Evolutionary conservation across 2,113 vertebrate species (phyloP).

Genomic region (Sylvilagus bachmani): DNA sequence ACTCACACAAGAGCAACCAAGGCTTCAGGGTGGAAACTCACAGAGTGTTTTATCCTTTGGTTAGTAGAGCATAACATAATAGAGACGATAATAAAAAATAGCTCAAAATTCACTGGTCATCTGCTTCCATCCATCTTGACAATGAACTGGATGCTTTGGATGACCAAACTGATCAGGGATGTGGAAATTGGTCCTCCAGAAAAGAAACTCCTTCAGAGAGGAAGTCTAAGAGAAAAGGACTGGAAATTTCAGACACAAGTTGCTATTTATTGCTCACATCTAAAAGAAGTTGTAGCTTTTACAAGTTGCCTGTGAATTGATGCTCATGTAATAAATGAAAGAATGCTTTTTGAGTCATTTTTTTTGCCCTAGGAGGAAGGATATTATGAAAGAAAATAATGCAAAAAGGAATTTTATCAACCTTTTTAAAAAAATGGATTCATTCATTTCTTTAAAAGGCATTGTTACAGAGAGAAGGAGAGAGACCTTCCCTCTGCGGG

Average conservation of each 20-base stretch:
- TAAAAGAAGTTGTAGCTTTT: background rate
- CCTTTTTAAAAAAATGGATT: background rate
- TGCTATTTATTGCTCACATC: background rate
- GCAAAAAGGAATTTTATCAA: background rate
- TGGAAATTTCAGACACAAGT: background rate
- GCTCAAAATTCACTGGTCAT: background rate
- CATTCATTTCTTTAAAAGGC: too few species aligned
- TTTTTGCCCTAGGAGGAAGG: background rate
- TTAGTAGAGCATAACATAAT: background rate
- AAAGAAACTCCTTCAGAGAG: background rate
- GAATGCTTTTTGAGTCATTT: background rate
- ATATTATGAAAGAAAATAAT: background rate
- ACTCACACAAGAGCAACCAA: conserved; percentile 15
- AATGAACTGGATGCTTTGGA: background rate
- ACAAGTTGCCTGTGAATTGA: background rate
- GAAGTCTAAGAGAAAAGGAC: background rate
- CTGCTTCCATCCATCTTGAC: conserved; percentile 14
- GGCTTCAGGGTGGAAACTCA: background rate
- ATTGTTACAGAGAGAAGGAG: too few species aligned
- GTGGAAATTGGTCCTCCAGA: background rate
- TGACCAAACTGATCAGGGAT: background rate
- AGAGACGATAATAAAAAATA: background rate
- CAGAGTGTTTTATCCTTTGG: background rate
- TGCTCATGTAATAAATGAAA: conserved; percentile 15
- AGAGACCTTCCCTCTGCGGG: too few species aligned